phyloP scores from a whole-genome alignment of 2,888 invertebrate species.

The Stenchaetothrips biformis region DNA sequence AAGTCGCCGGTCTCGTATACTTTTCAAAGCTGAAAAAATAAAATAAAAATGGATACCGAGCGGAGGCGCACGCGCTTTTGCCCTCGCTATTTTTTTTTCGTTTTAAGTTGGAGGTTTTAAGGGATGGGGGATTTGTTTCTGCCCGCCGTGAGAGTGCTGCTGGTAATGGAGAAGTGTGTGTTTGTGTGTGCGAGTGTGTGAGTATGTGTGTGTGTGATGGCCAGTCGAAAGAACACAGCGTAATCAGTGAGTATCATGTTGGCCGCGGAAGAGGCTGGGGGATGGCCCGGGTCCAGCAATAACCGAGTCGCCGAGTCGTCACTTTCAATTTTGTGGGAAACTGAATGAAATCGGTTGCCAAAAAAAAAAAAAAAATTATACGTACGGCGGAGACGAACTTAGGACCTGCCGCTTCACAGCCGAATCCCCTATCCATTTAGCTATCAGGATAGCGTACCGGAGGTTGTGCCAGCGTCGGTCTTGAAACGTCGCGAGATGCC shows the following conservation, averaged over 20 bases:
- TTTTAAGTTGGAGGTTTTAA: not conserved
- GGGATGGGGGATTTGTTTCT: constrained; percentile 1
- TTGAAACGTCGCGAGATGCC: no score
- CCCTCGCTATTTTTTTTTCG: not conserved
- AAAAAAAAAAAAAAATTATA: no score
- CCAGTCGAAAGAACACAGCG: not conserved
- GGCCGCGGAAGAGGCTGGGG: not conserved
- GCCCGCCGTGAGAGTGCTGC: not conserved
- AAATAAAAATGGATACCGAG: not conserved
- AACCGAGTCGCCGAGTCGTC: not conserved
- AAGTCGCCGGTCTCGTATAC: constrained; percentile 3
- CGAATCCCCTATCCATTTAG: no score
- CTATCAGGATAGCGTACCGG: no score
- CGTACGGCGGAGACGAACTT: no score
- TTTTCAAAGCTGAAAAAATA: not conserved
- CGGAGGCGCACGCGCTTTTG: not conserved
- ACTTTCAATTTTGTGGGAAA: not conserved
- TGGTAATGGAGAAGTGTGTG: not conserved
- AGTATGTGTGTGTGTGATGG: not conserved
- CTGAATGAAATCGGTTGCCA: no score
- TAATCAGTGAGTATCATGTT: constrained; percentile 1
- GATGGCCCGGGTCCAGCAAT: no score
- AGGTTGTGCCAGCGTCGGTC: no score
- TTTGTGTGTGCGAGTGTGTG: not conserved
- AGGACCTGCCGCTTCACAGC: no score